Conservation (phyloP, 30 jellyfish, hydroid and myxozoan species). For the Cassiopea xamachana region DNA sequence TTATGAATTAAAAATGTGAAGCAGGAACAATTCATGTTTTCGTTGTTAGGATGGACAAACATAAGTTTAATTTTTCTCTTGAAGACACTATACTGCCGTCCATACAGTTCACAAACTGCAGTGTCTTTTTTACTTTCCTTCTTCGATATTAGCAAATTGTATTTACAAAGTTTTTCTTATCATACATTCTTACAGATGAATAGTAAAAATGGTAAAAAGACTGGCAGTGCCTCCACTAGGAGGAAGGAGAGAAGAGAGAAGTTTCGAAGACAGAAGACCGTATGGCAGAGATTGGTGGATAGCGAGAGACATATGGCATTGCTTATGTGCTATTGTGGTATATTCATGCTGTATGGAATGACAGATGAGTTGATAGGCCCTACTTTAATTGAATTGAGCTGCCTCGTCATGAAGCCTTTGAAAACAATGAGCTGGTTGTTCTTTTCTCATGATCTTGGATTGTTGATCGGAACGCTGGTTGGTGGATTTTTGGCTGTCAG, state of each 20-base stretch:
- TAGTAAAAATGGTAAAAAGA: constrained; percentile 16
- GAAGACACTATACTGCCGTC: no score
- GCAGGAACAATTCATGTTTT: no score
- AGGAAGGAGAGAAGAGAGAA: constrained; percentile 78
- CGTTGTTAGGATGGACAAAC: no score
- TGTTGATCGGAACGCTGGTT: constrained; percentile 84
- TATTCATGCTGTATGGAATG: constrained; percentile 94
- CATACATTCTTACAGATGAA: constrained; percentile 24
- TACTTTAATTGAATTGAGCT: constrained; percentile 92
- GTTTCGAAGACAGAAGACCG: constrained; percentile 81
- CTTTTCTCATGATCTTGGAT: constrained; percentile 94
- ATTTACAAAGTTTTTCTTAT: no score
- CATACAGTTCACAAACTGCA: no score
- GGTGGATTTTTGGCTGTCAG: constrained; percentile 92
- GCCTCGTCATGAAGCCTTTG: constrained; percentile 86
- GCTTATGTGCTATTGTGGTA: constrained; percentile 88
- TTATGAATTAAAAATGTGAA: no score
- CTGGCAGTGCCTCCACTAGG: constrained; percentile 69
- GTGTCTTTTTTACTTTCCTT: no score
- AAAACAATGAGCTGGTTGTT: constrained; percentile 97
- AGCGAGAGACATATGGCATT: constrained; percentile 89
- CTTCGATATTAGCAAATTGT: no score
- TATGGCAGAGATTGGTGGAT: constrained; percentile 85
- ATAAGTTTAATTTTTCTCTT: no score
- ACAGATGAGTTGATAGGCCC: constrained; percentile 96